Percentiles rank a stretch among this genome's conserved stretches.
These are phyloP conservation scores for Electrona antarctica DNA, from an alignment of 2,113 vertebrate genomes.

Conservation along the genomic window DNA sequence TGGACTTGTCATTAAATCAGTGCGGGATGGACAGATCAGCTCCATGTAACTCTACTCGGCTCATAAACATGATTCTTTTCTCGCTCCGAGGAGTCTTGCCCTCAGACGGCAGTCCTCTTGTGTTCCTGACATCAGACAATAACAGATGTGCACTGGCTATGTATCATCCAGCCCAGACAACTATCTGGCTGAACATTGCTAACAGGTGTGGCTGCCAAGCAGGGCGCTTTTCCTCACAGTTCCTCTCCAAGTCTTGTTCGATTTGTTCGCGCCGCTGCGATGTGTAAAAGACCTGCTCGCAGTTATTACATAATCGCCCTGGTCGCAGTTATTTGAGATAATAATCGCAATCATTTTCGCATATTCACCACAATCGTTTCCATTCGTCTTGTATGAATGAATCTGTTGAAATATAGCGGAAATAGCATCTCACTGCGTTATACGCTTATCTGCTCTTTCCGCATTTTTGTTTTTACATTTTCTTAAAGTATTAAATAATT, in stretches of 20 bases:
- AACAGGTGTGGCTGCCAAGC: conserved; percentile 46
- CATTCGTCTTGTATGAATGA: neutral
- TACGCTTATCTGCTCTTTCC: no score
- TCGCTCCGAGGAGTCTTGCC: conserved; percentile 11
- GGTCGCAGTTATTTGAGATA: no score
- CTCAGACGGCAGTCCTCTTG: conserved; percentile 17
- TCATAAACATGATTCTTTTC: conserved; percentile 32
- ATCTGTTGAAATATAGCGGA: neutral
- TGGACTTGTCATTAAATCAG: neutral
- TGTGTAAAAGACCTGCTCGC: no score
- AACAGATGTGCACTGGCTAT: conserved; percentile 55
- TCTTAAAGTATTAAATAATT: no score
- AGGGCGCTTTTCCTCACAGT: conserved; percentile 11
- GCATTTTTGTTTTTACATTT: no score
- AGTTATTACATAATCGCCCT: no score
- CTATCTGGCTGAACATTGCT: conserved; percentile 32
- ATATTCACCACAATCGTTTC: neutral
- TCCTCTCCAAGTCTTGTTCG: conserved; percentile 4
- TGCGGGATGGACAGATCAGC: conserved; percentile 9
- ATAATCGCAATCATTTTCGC: no score
- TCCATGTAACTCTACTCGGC: conserved; percentile 1
- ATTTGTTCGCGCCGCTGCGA: no score
- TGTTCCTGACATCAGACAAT: conserved; percentile 32
- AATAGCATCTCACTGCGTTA: no score
- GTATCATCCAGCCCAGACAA: conserved; percentile 43